Evolutionary conservation across 1,140 invertebrate species (phyloP).

Genomic region (Stenopsyche tienmushanensis): DNA sequence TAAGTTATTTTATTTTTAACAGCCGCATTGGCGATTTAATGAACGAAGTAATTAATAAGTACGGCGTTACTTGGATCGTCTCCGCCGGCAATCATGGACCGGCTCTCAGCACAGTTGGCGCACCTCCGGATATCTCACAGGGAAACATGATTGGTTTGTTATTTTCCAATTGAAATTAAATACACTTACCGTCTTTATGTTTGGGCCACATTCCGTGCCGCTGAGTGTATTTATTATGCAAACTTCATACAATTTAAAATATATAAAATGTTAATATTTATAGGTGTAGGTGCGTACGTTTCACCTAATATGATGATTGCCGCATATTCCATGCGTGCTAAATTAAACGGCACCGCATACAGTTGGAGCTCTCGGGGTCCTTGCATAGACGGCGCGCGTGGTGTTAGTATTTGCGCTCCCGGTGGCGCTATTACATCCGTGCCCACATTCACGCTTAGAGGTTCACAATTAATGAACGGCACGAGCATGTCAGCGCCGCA

Average conservation of each 20-base stretch:
- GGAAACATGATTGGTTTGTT: slow-evolving; percentile 75
- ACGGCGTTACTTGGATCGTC: slow-evolving; percentile 88
- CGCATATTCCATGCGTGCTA: slow-evolving; percentile 87
- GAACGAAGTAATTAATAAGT: slow-evolving; percentile 88
- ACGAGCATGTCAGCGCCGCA: slow-evolving; percentile 97
- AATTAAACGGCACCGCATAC: slow-evolving; percentile 81
- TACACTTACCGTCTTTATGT: too few relatives aligned
- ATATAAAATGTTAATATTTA: background rate
- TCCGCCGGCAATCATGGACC: slow-evolving; percentile 96
- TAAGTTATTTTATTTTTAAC: slow-evolving; percentile 35
- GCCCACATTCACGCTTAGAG: slow-evolving; percentile 81
- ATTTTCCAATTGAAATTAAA: too few relatives aligned
- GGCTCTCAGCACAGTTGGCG: slow-evolving; percentile 87
- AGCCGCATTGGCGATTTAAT: slow-evolving; percentile 83
- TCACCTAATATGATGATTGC: slow-evolving; percentile 97
- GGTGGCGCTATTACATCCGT: slow-evolving; percentile 96
- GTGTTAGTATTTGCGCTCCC: slow-evolving; percentile 89
- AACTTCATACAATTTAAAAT: too few relatives aligned
- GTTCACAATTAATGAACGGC: slow-evolving; percentile 93
- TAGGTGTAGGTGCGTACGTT: slow-evolving; percentile 92
- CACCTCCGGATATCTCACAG: slow-evolving; percentile 85
- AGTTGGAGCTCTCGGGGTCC: slow-evolving; percentile 94
- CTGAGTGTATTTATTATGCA: too few relatives aligned
- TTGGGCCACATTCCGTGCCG: too few relatives aligned
- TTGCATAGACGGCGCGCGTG: slow-evolving; percentile 84